Conservation (phyloP, 2,888 invertebrate genomes). For the Saturnia pavonia region DNA sequence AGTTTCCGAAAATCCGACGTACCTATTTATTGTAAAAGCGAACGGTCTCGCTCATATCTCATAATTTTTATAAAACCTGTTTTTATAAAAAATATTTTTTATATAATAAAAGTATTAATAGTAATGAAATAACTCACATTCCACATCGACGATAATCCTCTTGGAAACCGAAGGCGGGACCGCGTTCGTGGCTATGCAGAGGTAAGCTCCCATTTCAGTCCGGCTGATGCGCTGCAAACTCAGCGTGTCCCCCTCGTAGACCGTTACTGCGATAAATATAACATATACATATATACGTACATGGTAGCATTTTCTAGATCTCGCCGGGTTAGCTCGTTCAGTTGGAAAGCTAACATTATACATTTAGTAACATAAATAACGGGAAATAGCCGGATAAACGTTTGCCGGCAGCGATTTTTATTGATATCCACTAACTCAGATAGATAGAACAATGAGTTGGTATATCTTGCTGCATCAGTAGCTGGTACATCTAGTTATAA, state of each 20-base stretch:
- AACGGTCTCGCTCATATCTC: not conserved
- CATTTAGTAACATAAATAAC: not conserved
- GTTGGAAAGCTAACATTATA: not conserved
- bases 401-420: not conserved
- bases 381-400: not conserved
- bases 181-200: slow-evolving; percentile 92
- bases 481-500: too few relatives aligned
- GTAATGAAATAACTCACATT: slow-evolving; percentile 84
- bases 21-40: not conserved
- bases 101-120: not conserved
- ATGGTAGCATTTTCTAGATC: not conserved
- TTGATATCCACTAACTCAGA: not conserved
- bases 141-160: slow-evolving; percentile 94
- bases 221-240: slow-evolving; percentile 93
- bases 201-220: slow-evolving; percentile 93
- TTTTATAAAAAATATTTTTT: not conserved
- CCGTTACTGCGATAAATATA: slow-evolving; percentile 84
- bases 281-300: not conserved
- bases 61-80: not conserved
- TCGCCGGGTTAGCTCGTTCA: not conserved
- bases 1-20: not conserved
- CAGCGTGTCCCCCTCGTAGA: slow-evolving; percentile 92
- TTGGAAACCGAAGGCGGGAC: slow-evolving; percentile 96
- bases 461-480: too few relatives aligned
- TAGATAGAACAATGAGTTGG: not conserved